Conservation (phyloP, 2,113 vertebrate genomes). For the Tragelaphus imberbis region DNA sequence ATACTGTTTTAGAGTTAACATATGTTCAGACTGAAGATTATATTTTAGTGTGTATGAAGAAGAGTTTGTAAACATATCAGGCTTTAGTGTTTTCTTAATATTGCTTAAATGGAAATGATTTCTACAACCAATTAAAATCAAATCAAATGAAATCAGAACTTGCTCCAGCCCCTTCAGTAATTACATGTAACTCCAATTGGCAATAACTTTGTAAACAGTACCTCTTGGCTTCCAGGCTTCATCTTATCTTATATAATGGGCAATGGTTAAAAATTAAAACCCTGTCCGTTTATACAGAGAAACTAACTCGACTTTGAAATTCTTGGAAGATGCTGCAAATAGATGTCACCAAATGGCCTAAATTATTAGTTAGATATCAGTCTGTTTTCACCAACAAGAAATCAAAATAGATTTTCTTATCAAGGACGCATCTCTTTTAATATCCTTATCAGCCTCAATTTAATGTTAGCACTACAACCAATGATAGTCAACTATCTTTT, state of each 20-base stretch:
- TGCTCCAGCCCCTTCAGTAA: neutral
- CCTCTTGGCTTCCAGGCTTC: neutral
- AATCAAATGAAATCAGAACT: neutral
- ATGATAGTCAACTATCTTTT: neutral
- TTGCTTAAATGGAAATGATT: neutral
- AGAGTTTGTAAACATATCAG: neutral
- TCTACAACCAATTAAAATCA: neutral
- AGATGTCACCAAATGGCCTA: neutral
- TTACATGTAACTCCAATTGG: neutral
- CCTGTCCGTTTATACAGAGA: neutral
- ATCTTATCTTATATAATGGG: neutral
- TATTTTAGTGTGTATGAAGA: neutral
- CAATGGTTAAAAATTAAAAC: neutral
- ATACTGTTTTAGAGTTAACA: neutral
- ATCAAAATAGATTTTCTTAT: neutral
- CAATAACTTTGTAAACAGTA: neutral
- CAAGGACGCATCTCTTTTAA: neutral
- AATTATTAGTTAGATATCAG: neutral
- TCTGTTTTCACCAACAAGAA: neutral
- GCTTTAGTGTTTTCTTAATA: neutral
- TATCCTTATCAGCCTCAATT: neutral
- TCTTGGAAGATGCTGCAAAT: neutral
- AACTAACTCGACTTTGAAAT: neutral
- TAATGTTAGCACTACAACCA: neutral
- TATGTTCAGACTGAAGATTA: neutral